phyloP scores from a whole-genome alignment of 2,797 vertebrate genomes.

The Hypotaenidia philippensis region DNA sequence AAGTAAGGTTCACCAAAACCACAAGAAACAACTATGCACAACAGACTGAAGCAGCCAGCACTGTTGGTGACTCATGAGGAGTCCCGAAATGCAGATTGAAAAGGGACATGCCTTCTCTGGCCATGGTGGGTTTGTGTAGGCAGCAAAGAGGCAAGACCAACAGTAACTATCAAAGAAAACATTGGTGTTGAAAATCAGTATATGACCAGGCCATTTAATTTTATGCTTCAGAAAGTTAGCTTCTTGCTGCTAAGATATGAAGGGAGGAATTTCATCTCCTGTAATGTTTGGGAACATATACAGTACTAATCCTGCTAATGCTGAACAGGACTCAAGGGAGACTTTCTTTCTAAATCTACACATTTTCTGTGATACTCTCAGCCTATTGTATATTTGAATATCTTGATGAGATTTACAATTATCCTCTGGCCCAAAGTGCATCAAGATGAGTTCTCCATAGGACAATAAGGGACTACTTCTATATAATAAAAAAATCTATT shows the following conservation, averaged over 20 bases:
- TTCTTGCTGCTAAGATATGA: not conserved
- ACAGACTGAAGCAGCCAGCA: not conserved
- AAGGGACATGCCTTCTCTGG: not conserved
- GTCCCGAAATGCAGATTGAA: not conserved
- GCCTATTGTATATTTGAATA: not conserved
- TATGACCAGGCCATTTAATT: too few species aligned
- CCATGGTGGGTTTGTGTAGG: too few species aligned
- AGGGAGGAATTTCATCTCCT: not conserved
- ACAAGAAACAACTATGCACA: not conserved
- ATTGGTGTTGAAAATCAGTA: not conserved
- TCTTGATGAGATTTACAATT: not conserved
- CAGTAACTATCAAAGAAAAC: not conserved
- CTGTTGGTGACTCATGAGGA: not conserved
- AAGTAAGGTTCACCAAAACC: not conserved
- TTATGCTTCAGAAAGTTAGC: not conserved
- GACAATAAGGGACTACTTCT: not conserved
- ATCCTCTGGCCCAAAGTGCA: not conserved
- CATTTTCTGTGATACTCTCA: not conserved
- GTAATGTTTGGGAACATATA: not conserved
- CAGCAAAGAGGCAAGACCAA: not conserved
- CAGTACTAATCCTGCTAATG: not conserved
- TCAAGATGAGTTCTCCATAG: not conserved
- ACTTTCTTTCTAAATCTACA: not conserved
- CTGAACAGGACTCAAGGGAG: not conserved
- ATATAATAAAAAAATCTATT: not conserved